phyloP scores from a whole-genome alignment of 2,888 invertebrate species.

The Pilophorus perplexus region DNA sequence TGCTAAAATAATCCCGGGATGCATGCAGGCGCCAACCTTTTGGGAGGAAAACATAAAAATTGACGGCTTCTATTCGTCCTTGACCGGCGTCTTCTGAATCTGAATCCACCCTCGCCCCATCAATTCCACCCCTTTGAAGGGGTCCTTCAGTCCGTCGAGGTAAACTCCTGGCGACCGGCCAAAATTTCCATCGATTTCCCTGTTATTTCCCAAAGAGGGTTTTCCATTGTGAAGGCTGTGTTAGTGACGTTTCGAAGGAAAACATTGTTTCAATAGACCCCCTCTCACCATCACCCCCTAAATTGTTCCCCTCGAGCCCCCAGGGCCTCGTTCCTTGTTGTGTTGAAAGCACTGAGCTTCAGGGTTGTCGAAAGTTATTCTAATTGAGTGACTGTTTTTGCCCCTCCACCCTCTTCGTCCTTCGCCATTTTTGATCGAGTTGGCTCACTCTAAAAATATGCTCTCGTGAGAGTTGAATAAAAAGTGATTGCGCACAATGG shows the following conservation, averaged over 20 bases:
- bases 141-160: background rate
- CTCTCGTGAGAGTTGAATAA: background rate
- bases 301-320: too few species aligned
- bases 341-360: background rate
- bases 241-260: conserved; percentile 8
- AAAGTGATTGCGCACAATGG: background rate
- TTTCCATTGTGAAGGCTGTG: background rate
- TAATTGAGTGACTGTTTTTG: conserved; percentile 3
- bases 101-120: too few species aligned
- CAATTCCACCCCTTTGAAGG: background rate
- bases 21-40: too few species aligned
- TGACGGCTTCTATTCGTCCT: too few species aligned
- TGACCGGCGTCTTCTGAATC: too few species aligned
- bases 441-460: background rate
- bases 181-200: conserved; percentile 10
- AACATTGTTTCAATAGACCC: conserved; percentile 25
- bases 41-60: background rate
- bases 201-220: background rate
- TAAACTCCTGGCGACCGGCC: background rate
- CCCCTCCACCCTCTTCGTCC: too few species aligned
- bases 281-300: too few species aligned
- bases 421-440: too few species aligned
- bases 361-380: background rate
- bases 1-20: too few species aligned
- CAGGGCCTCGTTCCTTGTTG: background rate